A percentile compares a stretch with the other conserved stretches of the same genome.
Conservation (phyloP, 2,113 vertebrate genomes). For the Paradoxurus hermaphroditus region DNA sequence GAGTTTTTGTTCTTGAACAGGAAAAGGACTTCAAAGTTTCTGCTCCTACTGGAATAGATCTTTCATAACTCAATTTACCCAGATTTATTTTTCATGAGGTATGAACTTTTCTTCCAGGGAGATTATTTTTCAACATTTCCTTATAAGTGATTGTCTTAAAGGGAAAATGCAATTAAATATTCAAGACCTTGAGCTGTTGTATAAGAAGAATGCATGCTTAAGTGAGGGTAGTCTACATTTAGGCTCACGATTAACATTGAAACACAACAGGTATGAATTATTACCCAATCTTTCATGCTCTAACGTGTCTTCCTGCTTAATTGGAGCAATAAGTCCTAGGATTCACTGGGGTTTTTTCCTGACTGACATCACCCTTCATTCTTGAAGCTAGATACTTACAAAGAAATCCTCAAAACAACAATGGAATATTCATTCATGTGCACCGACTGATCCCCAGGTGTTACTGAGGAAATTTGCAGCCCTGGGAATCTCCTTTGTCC, state of each 20-base stretch:
- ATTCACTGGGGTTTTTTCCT: conserved; percentile 50
- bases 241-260: conserved; percentile 46
- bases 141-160: conserved; percentile 66
- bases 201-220: conserved; percentile 58
- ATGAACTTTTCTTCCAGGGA: neutral
- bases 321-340: conserved; percentile 63
- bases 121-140: conserved; percentile 58
- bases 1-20: conserved; percentile 54
- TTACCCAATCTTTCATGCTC: conserved; percentile 73
- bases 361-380: conserved; percentile 64
- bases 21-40: conserved; percentile 57
- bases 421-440: conserved; percentile 59
- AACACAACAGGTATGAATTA: conserved; percentile 68
- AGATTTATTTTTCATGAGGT: conserved; percentile 57
- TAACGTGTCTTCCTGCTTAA: conserved; percentile 72
- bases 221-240: conserved; percentile 40
- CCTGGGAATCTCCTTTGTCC: conserved; percentile 40
- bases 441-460: conserved; percentile 9
- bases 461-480: neutral
- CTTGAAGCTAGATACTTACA: conserved; percentile 62
- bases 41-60: conserved; percentile 35
- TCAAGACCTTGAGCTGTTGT: conserved; percentile 65
- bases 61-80: conserved; percentile 62
- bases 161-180: conserved; percentile 58
- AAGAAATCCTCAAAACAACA: conserved; percentile 66